A percentile compares a stretch with the other conserved stretches of the same genome.
Conservation (phyloP, 2,113 vertebrate genomes). For the Sula dactylatra region DNA sequence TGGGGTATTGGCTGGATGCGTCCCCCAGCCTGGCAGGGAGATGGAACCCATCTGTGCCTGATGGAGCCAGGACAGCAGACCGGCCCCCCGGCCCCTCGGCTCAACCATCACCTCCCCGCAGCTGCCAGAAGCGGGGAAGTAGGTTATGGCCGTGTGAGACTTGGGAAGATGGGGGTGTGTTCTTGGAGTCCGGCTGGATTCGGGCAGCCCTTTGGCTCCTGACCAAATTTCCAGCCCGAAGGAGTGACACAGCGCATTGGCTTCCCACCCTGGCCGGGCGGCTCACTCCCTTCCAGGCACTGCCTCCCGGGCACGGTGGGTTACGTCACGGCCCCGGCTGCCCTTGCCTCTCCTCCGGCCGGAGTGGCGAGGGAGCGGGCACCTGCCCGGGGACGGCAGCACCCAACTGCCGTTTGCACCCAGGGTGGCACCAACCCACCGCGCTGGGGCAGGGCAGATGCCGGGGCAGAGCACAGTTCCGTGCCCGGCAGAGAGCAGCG, state of each 20-base stretch:
- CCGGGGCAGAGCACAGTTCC: fast-evolving
- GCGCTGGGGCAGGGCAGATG: neutral
- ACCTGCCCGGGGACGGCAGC: neutral
- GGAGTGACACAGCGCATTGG: neutral
- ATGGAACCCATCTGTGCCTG: neutral
- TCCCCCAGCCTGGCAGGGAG: neutral
- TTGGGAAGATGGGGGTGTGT: neutral
- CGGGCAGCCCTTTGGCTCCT: conserved; percentile 3
- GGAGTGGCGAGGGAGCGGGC: fast-evolving
- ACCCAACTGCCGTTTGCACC: neutral
- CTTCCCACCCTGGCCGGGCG: neutral
- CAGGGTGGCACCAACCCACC: neutral
- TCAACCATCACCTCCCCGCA: fast-evolving
- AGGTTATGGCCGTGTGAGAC: fast-evolving
- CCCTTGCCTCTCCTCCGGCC: neutral
- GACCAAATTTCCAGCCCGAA: neutral
- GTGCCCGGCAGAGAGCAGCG: neutral
- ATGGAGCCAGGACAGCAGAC: neutral
- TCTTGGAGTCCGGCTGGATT: neutral
- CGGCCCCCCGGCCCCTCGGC: neutral
- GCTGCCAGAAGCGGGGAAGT: neutral
- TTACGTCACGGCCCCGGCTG: neutral
- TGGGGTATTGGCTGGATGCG: neutral
- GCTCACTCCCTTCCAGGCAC: neutral
- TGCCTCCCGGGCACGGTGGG: neutral